Base-by-base conservation (phyloP, 2,797 vertebrate genomes). In the Anguilla obscura region DNA sequence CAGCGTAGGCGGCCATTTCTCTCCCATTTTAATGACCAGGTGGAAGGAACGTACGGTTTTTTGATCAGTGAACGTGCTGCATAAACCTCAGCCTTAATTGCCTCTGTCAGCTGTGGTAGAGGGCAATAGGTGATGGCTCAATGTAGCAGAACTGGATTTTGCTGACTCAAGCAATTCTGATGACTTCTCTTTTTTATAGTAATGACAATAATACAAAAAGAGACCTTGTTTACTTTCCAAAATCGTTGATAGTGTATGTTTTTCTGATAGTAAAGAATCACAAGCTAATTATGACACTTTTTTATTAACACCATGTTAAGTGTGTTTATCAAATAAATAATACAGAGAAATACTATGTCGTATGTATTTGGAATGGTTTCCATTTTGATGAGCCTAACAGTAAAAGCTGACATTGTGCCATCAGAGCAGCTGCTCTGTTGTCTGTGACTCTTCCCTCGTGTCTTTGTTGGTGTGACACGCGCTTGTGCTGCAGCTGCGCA, bases 391-490 rank as follows among this genome's bases (percentile, higher is more conserved):
- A 82, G 24, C 24, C 4, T 18, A 50, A n/a, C 18, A n/a, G 40
- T 40, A 6, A 76, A 76, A 45, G 74, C 45, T 12, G 74, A 21
- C 16, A 79, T 5, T 33, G 71, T 76, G 76, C 52, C 86, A 14
- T 6, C 85, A 84, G 87, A 79, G 86, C 66, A 14, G 87, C 87
- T 71, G 12, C 30, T 24, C 33, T 18, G 14, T 33, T 66, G 63
- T 86, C 21, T 1, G 14, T 69, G 36, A 86, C 85, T 71, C 69
- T 56, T n/a, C n/a, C 16, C 58, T 63, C 18, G 33, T 30, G 30
- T 52, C 88, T 90, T 90, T 89, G 86, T 92, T 88, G 90, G 84
- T 89, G 84, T 90, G 90, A 88, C 91, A 84, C 50, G 24, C 74
- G 85, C 87, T 90, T 36, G 9, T 14, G 74, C 69, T 89, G 89